These are phyloP conservation scores for Calyptomena viridis DNA, from an alignment of 2,113 vertebrate species.

Conservation along the genomic window DNA sequence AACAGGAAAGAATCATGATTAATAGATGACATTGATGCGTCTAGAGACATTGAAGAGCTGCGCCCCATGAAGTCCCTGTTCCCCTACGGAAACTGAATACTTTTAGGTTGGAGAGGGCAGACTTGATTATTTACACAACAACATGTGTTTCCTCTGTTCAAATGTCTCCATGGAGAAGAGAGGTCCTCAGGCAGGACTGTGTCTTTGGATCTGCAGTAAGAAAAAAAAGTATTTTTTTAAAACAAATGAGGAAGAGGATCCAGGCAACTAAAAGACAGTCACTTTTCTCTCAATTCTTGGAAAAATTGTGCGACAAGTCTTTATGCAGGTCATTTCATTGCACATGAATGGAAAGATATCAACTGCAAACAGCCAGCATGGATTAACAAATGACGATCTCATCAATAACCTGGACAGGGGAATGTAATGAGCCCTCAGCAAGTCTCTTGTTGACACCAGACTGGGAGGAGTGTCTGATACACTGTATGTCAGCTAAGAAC, in stretches of 20 bases:
- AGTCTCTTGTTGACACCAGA: neutral
- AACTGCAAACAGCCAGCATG: neutral
- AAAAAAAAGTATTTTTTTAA: neutral
- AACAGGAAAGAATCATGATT: neutral
- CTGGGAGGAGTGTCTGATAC: neutral
- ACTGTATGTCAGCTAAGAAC: neutral
- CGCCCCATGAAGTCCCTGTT: neutral
- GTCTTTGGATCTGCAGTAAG: neutral
- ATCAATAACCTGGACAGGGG: neutral
- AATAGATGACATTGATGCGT: neutral
- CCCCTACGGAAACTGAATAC: neutral
- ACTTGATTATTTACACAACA: neutral
- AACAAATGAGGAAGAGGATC: neutral
- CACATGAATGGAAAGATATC: neutral
- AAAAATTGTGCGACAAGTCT: neutral
- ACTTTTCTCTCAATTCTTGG: neutral
- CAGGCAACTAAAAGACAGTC: neutral
- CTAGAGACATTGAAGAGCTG: neutral
- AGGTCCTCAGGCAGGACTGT: neutral
- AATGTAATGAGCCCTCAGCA: rapidly evolving
- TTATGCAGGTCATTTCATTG: neutral
- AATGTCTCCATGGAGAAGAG: neutral
- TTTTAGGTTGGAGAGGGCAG: neutral
- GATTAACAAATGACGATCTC: neutral
- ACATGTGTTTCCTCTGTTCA: neutral